Percentiles rank a stretch among this genome's conserved stretches.
Conservation (phyloP, 2,888 invertebrate genomes). For the Aphidius colemani region DNA sequence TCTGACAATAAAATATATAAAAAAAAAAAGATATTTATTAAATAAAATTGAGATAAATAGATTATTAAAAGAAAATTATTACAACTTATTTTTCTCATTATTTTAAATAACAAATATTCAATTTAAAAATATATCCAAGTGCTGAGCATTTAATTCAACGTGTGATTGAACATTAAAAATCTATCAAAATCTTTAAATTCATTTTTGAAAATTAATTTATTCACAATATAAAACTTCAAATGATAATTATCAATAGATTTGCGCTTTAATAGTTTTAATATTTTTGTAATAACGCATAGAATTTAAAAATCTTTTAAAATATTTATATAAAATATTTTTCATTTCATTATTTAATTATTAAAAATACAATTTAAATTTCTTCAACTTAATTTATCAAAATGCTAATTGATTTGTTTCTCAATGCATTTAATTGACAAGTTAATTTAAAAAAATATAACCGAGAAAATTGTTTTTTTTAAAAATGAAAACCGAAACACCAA, state of each 20-base stretch:
- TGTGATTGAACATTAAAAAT: conserved; percentile 15
- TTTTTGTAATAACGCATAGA: conserved; percentile 59
- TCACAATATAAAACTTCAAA: conserved; percentile 6
- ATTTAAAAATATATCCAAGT: conserved; percentile 17
- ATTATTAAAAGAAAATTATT: background rate
- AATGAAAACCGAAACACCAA: conserved; percentile 19
- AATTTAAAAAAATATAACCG: background rate
- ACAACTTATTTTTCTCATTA: background rate
- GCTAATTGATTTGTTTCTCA: background rate
- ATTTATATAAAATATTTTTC: conserved; percentile 28
- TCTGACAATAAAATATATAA: conserved; percentile 11
- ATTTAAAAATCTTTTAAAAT: conserved; percentile 53
- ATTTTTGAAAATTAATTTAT: conserved; percentile 8
- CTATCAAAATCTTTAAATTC: conserved; percentile 11
- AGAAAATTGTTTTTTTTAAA: background rate
- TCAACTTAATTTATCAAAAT: too few relatives aligned
- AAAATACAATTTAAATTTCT: too few relatives aligned
- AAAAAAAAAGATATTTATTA: background rate
- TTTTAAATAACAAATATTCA: background rate
- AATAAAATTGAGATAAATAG: background rate
- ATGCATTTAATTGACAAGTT: background rate
- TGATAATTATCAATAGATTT: conserved; percentile 34
- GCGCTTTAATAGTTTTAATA: conserved; percentile 60
- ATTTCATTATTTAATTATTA: background rate
- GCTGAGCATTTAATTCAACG: conserved; percentile 9